phyloP scores from a whole-genome alignment of 1,140 invertebrate species.

The Hycleus phaleratus region DNA sequence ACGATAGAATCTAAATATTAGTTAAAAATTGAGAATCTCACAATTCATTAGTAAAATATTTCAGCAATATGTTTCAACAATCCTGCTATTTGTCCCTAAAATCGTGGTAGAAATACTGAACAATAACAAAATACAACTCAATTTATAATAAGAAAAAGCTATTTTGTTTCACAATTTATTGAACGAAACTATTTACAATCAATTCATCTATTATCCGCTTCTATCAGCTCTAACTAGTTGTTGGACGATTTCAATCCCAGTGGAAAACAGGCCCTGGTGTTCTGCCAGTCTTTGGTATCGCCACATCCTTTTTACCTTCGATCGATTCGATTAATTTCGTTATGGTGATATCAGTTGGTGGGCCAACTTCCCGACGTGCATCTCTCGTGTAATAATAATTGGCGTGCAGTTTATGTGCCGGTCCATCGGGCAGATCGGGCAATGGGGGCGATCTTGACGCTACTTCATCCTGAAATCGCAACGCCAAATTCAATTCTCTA shows the following conservation, averaged over 20 bases:
- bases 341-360: conserved; percentile 52
- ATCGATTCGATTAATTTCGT: neutral
- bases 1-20: too few species aligned
- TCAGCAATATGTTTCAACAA: too few species aligned
- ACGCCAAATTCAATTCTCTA: conserved; percentile 51
- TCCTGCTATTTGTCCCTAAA: too few species aligned
- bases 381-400: conserved; percentile 78
- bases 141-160: too few species aligned
- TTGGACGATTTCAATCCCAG: conserved; percentile 44
- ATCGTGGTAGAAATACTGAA: too few species aligned
- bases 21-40: too few species aligned
- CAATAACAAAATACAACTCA: too few species aligned
- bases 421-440: conserved; percentile 67
- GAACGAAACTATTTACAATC: too few species aligned
- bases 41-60: too few species aligned
- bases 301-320: conserved; percentile 22
- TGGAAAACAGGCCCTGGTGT: conserved; percentile 48
- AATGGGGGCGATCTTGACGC: conserved; percentile 64
- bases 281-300: conserved; percentile 27
- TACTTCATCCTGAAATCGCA: conserved; percentile 56
- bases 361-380: conserved; percentile 61
- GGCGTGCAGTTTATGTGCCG: conserved; percentile 54
- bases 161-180: too few species aligned
- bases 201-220: too few species aligned
- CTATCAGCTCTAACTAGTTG: neutral